Evolutionary conservation across 1,140 invertebrate species (phyloP).

Genomic region (Panagrolaimus sp.): DNA sequence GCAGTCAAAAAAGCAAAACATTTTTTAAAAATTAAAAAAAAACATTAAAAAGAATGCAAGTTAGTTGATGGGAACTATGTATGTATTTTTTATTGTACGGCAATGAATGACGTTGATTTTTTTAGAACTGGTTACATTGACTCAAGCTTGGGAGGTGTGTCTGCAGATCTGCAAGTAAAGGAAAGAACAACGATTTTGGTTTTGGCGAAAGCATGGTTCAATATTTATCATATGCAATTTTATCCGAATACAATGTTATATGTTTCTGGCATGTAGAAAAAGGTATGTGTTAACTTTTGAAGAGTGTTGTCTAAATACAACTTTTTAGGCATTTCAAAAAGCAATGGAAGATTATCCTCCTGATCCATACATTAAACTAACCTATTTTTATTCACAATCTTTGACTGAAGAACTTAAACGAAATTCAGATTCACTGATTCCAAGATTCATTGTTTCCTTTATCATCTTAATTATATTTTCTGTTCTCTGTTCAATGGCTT

Average conservation of each 20-base stretch:
- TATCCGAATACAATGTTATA: constrained; percentile 43
- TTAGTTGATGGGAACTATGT: too few species aligned
- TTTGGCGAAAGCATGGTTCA: constrained; percentile 56
- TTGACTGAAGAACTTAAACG: constrained; percentile 53
- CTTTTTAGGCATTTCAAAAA: constrained; percentile 48
- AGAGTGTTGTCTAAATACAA: constrained; percentile 10
- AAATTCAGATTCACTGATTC: constrained; percentile 52
- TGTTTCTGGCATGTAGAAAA: constrained; percentile 52
- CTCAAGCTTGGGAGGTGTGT: too few species aligned
- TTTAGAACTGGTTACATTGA: too few species aligned
- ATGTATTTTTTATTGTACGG: too few species aligned
- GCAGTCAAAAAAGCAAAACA: too few species aligned
- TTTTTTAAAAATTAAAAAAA: too few species aligned
- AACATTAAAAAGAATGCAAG: too few species aligned
- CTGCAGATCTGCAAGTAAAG: too few species aligned
- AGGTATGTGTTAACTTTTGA: constrained; percentile 28
- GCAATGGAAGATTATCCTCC: constrained; percentile 44
- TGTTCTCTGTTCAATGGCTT: constrained; percentile 51
- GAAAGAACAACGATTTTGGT: constrained; percentile 45
- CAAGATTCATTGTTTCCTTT: constrained; percentile 52
- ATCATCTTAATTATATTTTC: constrained; percentile 51
- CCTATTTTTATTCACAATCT: constrained; percentile 50
- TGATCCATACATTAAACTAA: constrained; percentile 49
- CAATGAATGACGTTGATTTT: too few species aligned
- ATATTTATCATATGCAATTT: constrained; percentile 58